Base-by-base conservation (phyloP, 2,888 invertebrate genomes). In the Epirrhoe tristata region DNA sequence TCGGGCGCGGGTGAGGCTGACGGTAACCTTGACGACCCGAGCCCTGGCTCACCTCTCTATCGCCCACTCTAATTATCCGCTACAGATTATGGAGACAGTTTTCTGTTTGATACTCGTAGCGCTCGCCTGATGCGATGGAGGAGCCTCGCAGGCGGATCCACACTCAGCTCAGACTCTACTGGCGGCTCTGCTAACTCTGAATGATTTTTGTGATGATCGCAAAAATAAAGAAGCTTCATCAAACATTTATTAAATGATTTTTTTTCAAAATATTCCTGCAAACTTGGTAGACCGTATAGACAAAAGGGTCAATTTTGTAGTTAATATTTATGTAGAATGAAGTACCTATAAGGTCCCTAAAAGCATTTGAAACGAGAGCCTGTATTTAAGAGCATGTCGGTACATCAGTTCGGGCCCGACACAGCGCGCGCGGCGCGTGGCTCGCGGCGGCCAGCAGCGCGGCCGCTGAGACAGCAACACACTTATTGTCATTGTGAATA, bases 61-160 rank as follows among this genome's bases (percentile, higher is more conserved):
- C 36, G 14, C 57, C n/a, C 55, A 17, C 10, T 39, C 5, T 43
- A 39, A 56, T 56, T 56, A 56, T 56, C 24, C 43, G 12, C 24
- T 24, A 46, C 31, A 31, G 46, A 46, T 57, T 46, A 46, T 50
- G 48, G 50, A 50, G 48, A 16, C 34, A 58, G 34, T 34, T 58
- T 34, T 50, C 50, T 34, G 50, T 50, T 48, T 34, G 58, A 58
- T 50, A 50, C 50, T 48, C 12, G 34, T 32, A 10, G 58, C 50
- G 50, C 57, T 31, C n/a, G 32, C 57, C 31, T 24, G 46, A 14
- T 12, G 12, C 39, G 39, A 12, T 12, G 39, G 3, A 5, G 39
- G 39, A 8, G 39, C 4, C 39, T 10, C 39, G 39, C 12, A 10
- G 12, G 12, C 1, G 39, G 12, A 12, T 8, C 39, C 12, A 12